Base-by-base conservation (phyloP, 2,797 vertebrate species). In the Remorina albescens region DNA sequence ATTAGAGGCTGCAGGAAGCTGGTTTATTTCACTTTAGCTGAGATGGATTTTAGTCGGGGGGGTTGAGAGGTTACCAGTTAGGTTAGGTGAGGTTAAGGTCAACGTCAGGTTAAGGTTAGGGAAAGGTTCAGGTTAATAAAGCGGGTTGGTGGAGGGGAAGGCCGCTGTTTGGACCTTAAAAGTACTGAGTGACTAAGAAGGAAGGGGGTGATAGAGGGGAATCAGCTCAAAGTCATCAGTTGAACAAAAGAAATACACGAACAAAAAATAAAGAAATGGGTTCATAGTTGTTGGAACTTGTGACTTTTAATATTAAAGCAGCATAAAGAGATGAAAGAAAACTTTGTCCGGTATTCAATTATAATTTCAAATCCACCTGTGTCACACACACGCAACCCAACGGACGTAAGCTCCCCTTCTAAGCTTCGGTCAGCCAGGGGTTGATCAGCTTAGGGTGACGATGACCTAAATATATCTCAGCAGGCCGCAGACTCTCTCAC, bases 1-100 rank as follows among this genome's bases (percentile, higher is more conserved):
- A 88, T 94, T 93, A 93, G 91, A 89, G 94, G 93, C 83, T 95
- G 95, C 95, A 95, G 88, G 92, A 93, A 89, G 93, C 91, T 84
- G 74, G 47, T 84, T 89, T 86, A 79, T 71, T 83, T 78, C 53
- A 80, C 84, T 91, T 89, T 78, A 83, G 84, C 82, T 63, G 59
- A 77, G 62, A 83, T 84, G 84, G 64, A 63, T 80, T 90, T 90
- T 88, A 86, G 90, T 89, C 28, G 23, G 86, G 78, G 69, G 86
- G 86, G 82, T 69, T 79, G 62, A 80, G 62, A 80, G 82, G 79
- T 89, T 75, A 82, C 68, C 59, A 74, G 85, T 85, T 87, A 91
- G 92, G 93, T 95, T 90, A 88, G 90, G 76, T 85, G 75, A 89
- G 85, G 89, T 91, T 86, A 78, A 82, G 86, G 86, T 82, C 59